A percentile compares a stretch with the other conserved stretches of the same genome.
Evolutionary conservation across 2,797 vertebrate genomes (phyloP).

Genomic region (Mallotus villosus): DNA sequence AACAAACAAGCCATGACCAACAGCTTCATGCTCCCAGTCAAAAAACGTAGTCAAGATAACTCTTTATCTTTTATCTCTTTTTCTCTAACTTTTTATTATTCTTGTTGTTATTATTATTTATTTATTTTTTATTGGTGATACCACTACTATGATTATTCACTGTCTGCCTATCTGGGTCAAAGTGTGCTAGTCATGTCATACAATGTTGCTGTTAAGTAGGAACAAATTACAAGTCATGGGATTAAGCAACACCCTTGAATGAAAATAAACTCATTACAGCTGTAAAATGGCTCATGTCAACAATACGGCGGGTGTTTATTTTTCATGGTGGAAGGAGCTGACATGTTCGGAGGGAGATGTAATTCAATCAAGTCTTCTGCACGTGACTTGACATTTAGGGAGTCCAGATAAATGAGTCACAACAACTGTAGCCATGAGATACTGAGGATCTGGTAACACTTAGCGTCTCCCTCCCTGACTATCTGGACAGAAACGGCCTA

Average conservation of each 20-base stretch:
- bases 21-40: background rate
- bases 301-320: background rate
- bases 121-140: background rate
- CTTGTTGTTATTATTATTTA: background rate
- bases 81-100: too few relatives aligned
- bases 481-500: background rate
- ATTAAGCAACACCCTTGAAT: constrained; percentile 5
- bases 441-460: background rate
- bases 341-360: background rate
- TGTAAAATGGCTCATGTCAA: constrained; percentile 6
- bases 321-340: constrained; percentile 7
- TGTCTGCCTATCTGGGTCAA: background rate
- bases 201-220: constrained; percentile 3
- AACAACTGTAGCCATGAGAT: background rate
- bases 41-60: background rate
- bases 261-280: constrained; percentile 12
- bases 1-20: background rate
- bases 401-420: background rate
- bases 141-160: constrained; percentile 1
- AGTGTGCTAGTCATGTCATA: constrained; percentile 2
- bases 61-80: too few relatives aligned
- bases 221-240: constrained; percentile 13
- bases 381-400: background rate
- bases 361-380: constrained; percentile 2
- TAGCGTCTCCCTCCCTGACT: background rate